Evolutionary conservation across 2,888 invertebrate genomes (phyloP).

Genomic region (Smittia aterrima): DNA sequence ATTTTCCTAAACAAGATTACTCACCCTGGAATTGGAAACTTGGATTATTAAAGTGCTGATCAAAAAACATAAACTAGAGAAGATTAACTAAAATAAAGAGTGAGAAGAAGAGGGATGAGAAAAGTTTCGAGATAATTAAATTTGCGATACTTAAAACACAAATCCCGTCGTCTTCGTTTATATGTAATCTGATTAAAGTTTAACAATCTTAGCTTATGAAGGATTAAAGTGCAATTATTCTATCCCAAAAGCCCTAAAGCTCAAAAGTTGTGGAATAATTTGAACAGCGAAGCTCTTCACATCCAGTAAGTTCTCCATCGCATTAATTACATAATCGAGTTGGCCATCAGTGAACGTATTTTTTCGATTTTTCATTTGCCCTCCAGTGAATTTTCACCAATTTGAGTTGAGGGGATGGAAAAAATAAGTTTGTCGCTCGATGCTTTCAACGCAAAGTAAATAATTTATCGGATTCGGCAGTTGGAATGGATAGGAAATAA

Average conservation of each 20-base stretch:
- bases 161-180: neutral
- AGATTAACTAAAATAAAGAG: neutral
- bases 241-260: neutral
- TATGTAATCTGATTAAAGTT: neutral
- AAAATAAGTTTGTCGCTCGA: too few relatives aligned
- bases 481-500: neutral
- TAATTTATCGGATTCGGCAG: constrained; percentile 2
- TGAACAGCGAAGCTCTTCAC: neutral
- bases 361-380: neutral
- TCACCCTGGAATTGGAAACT: neutral
- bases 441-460: neutral
- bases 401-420: neutral
- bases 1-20: too few relatives aligned
- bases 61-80: neutral
- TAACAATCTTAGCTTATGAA: neutral
- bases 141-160: neutral
- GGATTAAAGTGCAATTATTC: constrained; percentile 10
- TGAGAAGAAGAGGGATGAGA: neutral
- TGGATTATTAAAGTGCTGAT: constrained; percentile 4
- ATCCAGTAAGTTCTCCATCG: neutral
- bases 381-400: neutral
- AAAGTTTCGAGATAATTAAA: constrained; percentile 1
- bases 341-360: neutral
- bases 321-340: neutral
- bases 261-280: neutral